Evolutionary conservation across 2,113 vertebrate genomes (phyloP), one percentile per base, ranked within the genome.

Genomic region (Rhinopomastus cyanomelas): DNA sequence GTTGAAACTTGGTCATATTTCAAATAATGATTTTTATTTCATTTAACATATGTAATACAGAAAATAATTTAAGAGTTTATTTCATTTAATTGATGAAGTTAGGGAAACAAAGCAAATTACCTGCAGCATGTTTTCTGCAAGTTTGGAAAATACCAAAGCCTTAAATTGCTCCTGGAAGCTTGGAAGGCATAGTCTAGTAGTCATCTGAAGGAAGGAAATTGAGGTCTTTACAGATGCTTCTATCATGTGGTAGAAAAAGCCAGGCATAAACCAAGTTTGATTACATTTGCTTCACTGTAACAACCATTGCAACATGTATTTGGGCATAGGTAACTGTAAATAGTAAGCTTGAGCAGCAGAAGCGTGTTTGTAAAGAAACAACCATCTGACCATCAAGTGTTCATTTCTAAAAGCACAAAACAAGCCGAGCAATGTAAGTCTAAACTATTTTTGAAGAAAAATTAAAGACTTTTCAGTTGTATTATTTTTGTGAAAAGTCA

Each of bases 201-300:
- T 97, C 67, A 91, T 93, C 95, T 92, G 86, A 88, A 80, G 42
- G 36, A 49, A 65, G 8, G 16, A 81, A 39, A 7, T 64, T 6
- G 74, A 89, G 72, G 29, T 66, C 67, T 91, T 77, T 89, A 52
- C 69, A 91, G 55, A 74, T 85, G n/a, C 89, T 95, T 51, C 60
- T 83, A 32, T 32, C 20, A 10, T 53, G 78, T 87, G 9, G 44
- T 87, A 85, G 46, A 37, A 65, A 85, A 78, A 92, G 94, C 75
- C 87, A 96, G 93, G 90, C 97, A 81, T 94, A 95, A 95, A 95
- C 44, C 52, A 71, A 49, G 90, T 93, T 95, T 96, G 87, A 72
- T 95, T 94, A 87, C 44, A 12, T 94, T 82, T 89, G 46, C n/a
- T 46, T 91, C 49, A 44, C 34, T 74, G 74, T 73, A 94, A 88